Evolutionary conservation across 2,113 vertebrate species (phyloP), one percentile per base, ranked within the genome.

Genomic region (Willisornis vidua): DNA sequence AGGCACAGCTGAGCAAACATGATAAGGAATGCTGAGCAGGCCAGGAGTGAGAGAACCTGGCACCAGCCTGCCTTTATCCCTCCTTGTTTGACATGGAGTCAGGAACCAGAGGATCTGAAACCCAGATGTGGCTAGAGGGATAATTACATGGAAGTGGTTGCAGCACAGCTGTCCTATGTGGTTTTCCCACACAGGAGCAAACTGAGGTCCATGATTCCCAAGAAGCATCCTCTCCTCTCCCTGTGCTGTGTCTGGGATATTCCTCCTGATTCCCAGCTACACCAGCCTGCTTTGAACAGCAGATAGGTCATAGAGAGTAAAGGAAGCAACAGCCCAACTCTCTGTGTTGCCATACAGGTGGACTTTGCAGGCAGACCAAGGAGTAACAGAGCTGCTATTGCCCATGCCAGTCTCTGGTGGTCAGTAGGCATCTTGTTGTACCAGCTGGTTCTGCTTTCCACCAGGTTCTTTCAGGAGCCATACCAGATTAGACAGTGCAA

Each of bases 71-170:
- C 9, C 48, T 55, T 93, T 63, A 73, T 49, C 33, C 75, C 17
- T 33, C 26, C 2, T 0, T 35, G 12, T 76, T 23, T 70, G 80
- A 48, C 55, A 20, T 9, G 24, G 51, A 78, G 52, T 75, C 74
- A 62, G 37, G 63, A 86, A 86, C 65, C 23, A 48, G 66, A 54
- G 14, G 28, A 75, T 25, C 9, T 51, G 41, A 88, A 65, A 72
- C 51, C 31, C 63, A 14, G 67, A 46, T 28, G 67, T 17, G 63
- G 9, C 86, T 49, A 59, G 63, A 75, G 75, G 43, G 63, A 76
- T 26, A 79, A 76, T 43, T 58, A 55, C 1, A 0, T 8, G 8
- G 1, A 0, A 37, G n/a, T 76, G 22, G 26, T 4, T 54, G 45
- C 31, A 55, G 33, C 48, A 52, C 9, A 49, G 52, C 23, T 41